Percentiles rank a stretch among this genome's conserved stretches.
Evolutionary conservation across 2,888 invertebrate species (phyloP).

Genomic region (Ennomos quercinarius): DNA sequence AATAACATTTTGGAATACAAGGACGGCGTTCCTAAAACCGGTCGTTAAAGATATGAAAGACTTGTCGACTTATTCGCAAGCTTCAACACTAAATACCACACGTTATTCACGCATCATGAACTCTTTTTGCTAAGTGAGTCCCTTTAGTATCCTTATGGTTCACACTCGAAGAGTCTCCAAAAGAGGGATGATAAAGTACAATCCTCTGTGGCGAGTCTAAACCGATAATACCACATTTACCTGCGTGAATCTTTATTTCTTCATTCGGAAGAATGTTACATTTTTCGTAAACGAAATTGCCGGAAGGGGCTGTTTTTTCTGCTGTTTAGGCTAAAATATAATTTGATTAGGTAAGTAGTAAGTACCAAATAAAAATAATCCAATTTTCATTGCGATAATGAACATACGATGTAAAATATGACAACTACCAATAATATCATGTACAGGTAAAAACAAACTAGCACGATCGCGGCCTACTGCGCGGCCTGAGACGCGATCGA

Average conservation of each 20-base stretch:
- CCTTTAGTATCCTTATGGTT: conserved; percentile 30
- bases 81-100: conserved; percentile 26
- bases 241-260: conserved; percentile 56
- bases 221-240: conserved; percentile 56
- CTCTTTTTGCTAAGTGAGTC: conserved; percentile 29
- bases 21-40: background rate
- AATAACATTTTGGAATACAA: background rate
- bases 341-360: too few species aligned
- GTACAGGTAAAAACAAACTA: too few species aligned
- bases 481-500: too few species aligned
- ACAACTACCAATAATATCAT: too few species aligned
- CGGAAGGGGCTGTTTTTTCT: background rate
- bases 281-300: background rate
- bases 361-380: too few species aligned
- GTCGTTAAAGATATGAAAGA: background rate
- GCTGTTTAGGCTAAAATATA: too few species aligned
- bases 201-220: conserved; percentile 44
- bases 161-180: conserved; percentile 26
- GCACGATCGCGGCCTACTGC: too few species aligned
- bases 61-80: conserved; percentile 2
- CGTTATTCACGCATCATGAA: conserved; percentile 36
- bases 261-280: conserved; percentile 44
- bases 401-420: too few species aligned
- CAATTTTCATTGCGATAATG: too few species aligned
- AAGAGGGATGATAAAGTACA: conserved; percentile 35